Conservation (phyloP, 2,888 invertebrate species). For the Crematogaster levior region DNA sequence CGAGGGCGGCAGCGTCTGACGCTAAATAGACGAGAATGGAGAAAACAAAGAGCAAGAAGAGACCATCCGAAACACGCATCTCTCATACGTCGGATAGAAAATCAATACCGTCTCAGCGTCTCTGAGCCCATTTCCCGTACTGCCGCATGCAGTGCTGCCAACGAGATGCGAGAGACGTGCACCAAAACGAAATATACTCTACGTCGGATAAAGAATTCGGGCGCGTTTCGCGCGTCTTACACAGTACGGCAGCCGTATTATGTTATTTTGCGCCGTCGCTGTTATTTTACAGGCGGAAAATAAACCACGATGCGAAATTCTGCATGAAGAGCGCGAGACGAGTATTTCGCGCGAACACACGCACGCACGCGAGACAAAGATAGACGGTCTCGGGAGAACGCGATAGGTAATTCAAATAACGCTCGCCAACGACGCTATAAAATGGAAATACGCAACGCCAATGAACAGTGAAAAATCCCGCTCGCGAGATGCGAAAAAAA, state of each 20-base stretch:
- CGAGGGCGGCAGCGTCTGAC: constrained; percentile 61
- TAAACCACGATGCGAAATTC: constrained; percentile 10
- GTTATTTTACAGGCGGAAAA: constrained; percentile 19
- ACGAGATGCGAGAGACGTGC: constrained; percentile 69
- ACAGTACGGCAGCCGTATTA: not conserved
- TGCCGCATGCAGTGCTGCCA: constrained; percentile 78
- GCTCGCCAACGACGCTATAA: constrained; percentile 2
- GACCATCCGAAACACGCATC: constrained; percentile 82
- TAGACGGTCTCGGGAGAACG: not conserved
- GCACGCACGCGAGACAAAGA: not conserved
- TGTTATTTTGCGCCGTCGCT: constrained; percentile 32
- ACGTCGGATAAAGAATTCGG: constrained; percentile 42
- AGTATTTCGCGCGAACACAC: not conserved
- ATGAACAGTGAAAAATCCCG: constrained; percentile 36
- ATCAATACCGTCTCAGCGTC: constrained; percentile 80
- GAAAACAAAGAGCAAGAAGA: constrained; percentile 73
- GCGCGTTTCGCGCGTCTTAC: constrained; percentile 38
- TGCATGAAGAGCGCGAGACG: not conserved
- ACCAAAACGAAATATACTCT: constrained; percentile 73
- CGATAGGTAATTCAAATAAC: constrained; percentile 7
- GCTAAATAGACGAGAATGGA: constrained; percentile 69
- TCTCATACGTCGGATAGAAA: constrained; percentile 83
- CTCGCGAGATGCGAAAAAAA: constrained; percentile 10
- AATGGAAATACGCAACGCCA: constrained; percentile 5
- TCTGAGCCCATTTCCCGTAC: constrained; percentile 81